Percentiles rank a stretch among this genome's conserved stretches.
These are phyloP conservation scores for Diceros bicornis DNA, from an alignment of 2,797 vertebrate genomes.

Conservation along the genomic window DNA sequence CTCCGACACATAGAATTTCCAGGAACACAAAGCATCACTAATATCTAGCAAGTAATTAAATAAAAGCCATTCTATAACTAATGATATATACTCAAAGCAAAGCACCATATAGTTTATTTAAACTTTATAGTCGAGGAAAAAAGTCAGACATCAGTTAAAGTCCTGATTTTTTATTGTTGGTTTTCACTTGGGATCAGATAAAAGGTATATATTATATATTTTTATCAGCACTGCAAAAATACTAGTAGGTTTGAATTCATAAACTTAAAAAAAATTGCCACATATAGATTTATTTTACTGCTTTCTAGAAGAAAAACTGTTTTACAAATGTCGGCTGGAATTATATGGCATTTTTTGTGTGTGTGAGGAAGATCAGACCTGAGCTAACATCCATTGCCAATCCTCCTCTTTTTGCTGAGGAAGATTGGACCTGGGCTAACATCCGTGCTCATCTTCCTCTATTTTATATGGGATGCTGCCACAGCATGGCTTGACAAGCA, in stretches of 20 bases:
- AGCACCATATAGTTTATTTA: background rate
- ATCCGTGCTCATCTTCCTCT: no score
- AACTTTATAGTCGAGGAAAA: background rate
- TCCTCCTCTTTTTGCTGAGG: no score
- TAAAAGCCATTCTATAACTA: conserved; percentile 25
- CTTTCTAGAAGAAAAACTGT: background rate
- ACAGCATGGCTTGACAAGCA: no score
- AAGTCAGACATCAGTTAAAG: background rate
- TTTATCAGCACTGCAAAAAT: background rate
- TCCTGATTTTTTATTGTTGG: background rate
- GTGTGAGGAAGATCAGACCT: no score
- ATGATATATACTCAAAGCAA: background rate
- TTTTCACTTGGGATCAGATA: background rate
- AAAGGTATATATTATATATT: background rate
- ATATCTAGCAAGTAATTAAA: background rate
- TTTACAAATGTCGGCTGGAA: background rate
- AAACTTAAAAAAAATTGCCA: background rate
- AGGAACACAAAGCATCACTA: conserved; percentile 10
- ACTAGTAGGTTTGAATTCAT: background rate
- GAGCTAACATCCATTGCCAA: no score
- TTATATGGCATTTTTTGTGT: background rate
- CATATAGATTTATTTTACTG: background rate
- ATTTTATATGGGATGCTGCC: no score
- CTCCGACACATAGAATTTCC: background rate
- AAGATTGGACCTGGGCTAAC: no score